Conservation (phyloP, 2,888 invertebrate genomes). For the Campoplex capitator region DNA sequence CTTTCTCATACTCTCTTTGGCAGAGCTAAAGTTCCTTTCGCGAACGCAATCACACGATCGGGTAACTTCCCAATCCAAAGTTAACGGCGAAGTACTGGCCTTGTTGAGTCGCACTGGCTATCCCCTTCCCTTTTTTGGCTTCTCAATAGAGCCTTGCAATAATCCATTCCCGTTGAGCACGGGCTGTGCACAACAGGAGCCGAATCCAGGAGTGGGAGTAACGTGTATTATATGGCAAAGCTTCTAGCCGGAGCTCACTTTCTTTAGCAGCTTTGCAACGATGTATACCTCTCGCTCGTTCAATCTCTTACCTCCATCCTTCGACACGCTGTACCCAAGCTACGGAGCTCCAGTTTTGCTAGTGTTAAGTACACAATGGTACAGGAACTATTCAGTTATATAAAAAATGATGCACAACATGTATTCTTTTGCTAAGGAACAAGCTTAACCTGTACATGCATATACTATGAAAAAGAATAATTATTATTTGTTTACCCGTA, state of each 20-base stretch:
- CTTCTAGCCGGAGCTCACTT: slow-evolving; percentile 35
- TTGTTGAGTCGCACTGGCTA: slow-evolving; percentile 67
- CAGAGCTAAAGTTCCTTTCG: slow-evolving; percentile 64
- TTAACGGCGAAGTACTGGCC: slow-evolving; percentile 76
- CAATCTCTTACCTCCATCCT: slow-evolving; percentile 54
- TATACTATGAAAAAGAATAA: not conserved
- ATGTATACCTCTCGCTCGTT: slow-evolving; percentile 35
- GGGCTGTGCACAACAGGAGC: slow-evolving; percentile 33
- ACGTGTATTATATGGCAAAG: slow-evolving; percentile 39
- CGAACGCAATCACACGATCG: slow-evolving; percentile 81
- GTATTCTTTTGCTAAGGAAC: not conserved
- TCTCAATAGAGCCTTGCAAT: slow-evolving; percentile 26
- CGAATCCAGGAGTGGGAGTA: slow-evolving; percentile 17
- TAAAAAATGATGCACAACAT: not conserved
- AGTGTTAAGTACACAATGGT: slow-evolving; percentile 21
- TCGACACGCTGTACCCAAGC: not conserved
- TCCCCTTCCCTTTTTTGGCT: not conserved
- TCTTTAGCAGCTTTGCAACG: slow-evolving; percentile 46
- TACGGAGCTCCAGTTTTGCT: slow-evolving; percentile 13
- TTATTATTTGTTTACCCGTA: too few relatives aligned
- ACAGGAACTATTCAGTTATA: not conserved
- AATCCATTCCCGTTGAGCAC: slow-evolving; percentile 38
- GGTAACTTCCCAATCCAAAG: slow-evolving; percentile 80
- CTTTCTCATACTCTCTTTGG: slow-evolving; percentile 37
- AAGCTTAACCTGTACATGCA: not conserved